Percentiles rank a stretch among this genome's conserved stretches.
Conservation (phyloP, 2,888 invertebrate species). For the Eupithecia pulchellata region DNA sequence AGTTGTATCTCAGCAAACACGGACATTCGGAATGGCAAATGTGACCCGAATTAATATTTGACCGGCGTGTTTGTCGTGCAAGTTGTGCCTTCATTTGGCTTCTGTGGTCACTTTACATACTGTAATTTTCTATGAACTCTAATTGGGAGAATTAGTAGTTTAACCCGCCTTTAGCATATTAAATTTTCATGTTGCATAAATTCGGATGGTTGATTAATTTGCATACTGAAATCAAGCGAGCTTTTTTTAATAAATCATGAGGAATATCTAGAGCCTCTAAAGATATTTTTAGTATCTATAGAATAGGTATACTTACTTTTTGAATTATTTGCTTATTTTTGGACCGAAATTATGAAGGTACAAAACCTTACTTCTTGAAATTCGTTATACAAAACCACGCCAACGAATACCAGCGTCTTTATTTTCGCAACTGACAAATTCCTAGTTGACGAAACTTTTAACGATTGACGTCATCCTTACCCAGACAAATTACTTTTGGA, state of each 20-base stretch:
- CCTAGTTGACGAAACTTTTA: constrained; percentile 19
- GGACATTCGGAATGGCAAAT: constrained; percentile 74
- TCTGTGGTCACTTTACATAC: constrained; percentile 60
- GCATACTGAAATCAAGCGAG: constrained; percentile 22
- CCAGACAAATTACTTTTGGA: constrained; percentile 29
- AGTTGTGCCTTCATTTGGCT: constrained; percentile 72
- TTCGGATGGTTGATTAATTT: constrained; percentile 54
- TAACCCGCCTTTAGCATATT: constrained; percentile 59
- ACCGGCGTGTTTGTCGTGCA: constrained; percentile 66
- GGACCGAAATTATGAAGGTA: background rate
- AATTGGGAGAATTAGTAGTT: constrained; percentile 68
- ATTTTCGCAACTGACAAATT: constrained; percentile 14
- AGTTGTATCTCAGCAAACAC: constrained; percentile 80
- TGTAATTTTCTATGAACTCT: constrained; percentile 71
- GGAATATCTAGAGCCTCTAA: background rate
- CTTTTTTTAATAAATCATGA: constrained; percentile 5
- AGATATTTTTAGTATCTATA: background rate
- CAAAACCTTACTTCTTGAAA: background rate
- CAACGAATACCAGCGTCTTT: background rate
- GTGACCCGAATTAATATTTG: constrained; percentile 84
- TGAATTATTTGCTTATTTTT: background rate
- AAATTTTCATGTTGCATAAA: constrained; percentile 54
- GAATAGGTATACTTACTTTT: background rate
- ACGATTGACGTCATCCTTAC: constrained; percentile 9
- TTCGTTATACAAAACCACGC: background rate